Evolutionary conservation across 2,888 invertebrate species (phyloP).

Genomic region (Amphipyra berbera): DNA sequence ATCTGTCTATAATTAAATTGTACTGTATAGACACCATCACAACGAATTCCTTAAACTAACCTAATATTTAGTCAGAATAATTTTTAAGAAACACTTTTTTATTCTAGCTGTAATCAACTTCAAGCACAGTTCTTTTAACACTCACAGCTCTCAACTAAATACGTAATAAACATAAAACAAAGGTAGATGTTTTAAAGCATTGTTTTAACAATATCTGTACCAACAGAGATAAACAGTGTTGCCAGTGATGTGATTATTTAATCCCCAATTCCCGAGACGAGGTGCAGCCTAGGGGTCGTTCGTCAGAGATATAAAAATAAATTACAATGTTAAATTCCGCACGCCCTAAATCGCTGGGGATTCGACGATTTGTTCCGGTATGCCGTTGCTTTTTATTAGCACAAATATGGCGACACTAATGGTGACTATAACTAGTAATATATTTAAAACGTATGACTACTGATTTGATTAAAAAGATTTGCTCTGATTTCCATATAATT

Average conservation of each 20-base stretch:
- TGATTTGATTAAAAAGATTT: not conserved
- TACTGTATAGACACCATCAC: too few relatives aligned
- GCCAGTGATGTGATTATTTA: constrained; percentile 80
- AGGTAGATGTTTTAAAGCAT: constrained; percentile 33
- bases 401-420: constrained; percentile 71
- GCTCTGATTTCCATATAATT: too few relatives aligned
- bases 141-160: not conserved
- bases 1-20: too few relatives aligned
- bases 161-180: constrained; percentile 37
- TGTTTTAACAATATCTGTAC: constrained; percentile 59
- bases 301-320: constrained; percentile 85
- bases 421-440: constrained; percentile 58
- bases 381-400: constrained; percentile 81
- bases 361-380: constrained; percentile 81
- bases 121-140: too few relatives aligned
- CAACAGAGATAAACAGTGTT: constrained; percentile 75
- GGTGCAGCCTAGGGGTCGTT: constrained; percentile 70
- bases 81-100: too few relatives aligned
- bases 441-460: constrained; percentile 47
- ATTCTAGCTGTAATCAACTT: too few relatives aligned
- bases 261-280: constrained; percentile 74
- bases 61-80: too few relatives aligned
- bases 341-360: constrained; percentile 82
- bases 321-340: constrained; percentile 88
- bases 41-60: too few relatives aligned